Evolutionary conservation across 2,113 vertebrate species (phyloP).

Genomic region (Petromus typicus): DNA sequence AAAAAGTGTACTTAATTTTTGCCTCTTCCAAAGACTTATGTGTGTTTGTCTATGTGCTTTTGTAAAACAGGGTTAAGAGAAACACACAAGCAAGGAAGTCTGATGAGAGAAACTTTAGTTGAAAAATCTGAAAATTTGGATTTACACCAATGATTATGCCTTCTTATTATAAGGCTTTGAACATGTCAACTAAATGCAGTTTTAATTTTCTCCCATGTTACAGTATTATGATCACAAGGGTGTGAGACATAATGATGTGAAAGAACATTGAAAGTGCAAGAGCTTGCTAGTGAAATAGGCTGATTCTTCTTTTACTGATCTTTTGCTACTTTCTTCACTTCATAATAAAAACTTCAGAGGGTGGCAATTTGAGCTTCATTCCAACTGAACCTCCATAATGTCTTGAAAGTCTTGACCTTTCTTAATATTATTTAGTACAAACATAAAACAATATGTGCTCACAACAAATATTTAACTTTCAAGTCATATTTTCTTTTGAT

Average conservation of each 20-base stretch:
- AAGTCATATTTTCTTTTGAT: not conserved
- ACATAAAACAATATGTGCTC: not conserved
- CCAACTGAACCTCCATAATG: not conserved
- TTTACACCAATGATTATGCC: not conserved
- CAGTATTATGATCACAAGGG: not conserved
- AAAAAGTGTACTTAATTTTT: not conserved
- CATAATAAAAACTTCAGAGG: not conserved
- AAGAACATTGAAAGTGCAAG: not conserved
- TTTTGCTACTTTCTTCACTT: not conserved
- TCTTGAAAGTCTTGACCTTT: conserved; percentile 18
- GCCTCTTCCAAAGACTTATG: not conserved
- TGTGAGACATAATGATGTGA: not conserved
- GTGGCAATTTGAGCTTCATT: conserved; percentile 21
- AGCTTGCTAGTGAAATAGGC: not conserved
- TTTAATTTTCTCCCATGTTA: not conserved
- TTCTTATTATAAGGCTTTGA: not conserved
- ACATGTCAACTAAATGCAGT: not conserved
- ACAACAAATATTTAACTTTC: conserved; percentile 49
- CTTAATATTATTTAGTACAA: not conserved
- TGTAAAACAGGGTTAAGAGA: not conserved
- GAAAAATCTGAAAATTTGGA: not conserved
- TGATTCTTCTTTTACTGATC: not conserved
- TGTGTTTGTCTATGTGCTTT: not conserved
- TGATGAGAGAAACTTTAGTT: not conserved
- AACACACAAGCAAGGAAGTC: not conserved